Conservation (phyloP, 2,888 invertebrate species). For the Brachyopa scutellaris region DNA sequence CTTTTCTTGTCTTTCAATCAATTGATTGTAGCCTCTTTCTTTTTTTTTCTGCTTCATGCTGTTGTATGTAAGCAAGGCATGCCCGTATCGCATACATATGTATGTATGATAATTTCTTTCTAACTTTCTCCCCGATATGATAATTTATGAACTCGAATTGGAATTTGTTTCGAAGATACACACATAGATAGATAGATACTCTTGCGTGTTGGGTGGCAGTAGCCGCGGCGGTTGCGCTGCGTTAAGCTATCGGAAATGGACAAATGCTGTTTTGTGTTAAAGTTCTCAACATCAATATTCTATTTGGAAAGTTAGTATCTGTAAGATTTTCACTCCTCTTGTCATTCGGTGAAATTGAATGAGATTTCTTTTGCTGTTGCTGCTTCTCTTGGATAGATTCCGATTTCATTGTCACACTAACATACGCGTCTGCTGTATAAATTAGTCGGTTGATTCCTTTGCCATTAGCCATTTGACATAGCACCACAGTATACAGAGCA, state of each 20-base stretch:
- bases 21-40: conserved; percentile 48
- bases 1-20: conserved; percentile 29
- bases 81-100: conserved; percentile 42
- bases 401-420: conserved; percentile 32
- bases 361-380: conserved; percentile 7
- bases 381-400: neutral
- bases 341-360: conserved; percentile 10
- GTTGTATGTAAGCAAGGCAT: conserved; percentile 7
- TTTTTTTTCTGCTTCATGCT: conserved; percentile 10
- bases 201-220: too few species aligned
- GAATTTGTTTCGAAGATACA: conserved; percentile 21
- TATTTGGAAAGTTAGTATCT: conserved; percentile 50
- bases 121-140: conserved; percentile 67
- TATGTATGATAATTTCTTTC: conserved; percentile 66
- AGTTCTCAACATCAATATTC: conserved; percentile 58
- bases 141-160: conserved; percentile 60
- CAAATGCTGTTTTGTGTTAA: conserved; percentile 19
- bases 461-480: neutral
- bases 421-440: conserved; percentile 46
- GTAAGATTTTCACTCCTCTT: conserved; percentile 18
- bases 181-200: too few species aligned
- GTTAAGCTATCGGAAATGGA: conserved; percentile 29
- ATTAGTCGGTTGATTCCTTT: conserved; percentile 49
- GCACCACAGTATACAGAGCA: neutral
- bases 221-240: conserved; percentile 10